Evolutionary conservation across 2,888 invertebrate species (phyloP), one percentile per base, ranked within the genome.

Genomic region (Deladenus siricidicola): DNA sequence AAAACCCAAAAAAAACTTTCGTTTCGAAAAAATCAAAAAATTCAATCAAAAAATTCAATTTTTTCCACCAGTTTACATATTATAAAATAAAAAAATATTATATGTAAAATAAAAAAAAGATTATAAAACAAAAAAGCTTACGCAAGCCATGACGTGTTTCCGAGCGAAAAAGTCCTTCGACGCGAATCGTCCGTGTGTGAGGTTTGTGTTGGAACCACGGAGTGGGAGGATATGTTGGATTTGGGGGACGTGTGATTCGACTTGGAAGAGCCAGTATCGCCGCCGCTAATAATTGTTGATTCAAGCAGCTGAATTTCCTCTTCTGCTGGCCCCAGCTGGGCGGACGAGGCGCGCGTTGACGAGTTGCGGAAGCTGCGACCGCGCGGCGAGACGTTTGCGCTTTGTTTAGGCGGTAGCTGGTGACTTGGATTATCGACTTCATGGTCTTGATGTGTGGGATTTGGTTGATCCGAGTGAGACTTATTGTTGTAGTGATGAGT

Each of bases 141-240:
- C 72, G 62, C 64, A 54, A 72, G 62, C 58, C 71, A 70, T 29
- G 68, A 63, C 29, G 56, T 66, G 52, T 69, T 70, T 21, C 74
- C 74, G 19, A 74, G 61, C 6, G 73, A 73, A 56, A 74, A 72
- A 4, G 73, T 70, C 43, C 74, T 51, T 56, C 71, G 68, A 23
- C 74, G 50, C 3, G 69, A 62, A 39, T 70, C 72, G 10, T 71
- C 72, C 3, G 23, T 53, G 8, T 39, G 29, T n/a, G n/a, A n/a
- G n/a, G n/a, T n/a, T n/a, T n/a, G n/a, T n/a, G n/a, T n/a, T n/a
- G n/a, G n/a, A n/a, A n/a, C n/a, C n/a, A n/a, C n/a, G n/a, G n/a
- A n/a, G n/a, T n/a, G n/a, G n/a, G n/a, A n/a, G n/a, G n/a, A n/a
- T n/a, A n/a, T n/a, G 24, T 53, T 21, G 6, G 21, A 47, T 42